Base-by-base conservation (phyloP, 2,888 invertebrate species). In the Campoplex capitator region DNA sequence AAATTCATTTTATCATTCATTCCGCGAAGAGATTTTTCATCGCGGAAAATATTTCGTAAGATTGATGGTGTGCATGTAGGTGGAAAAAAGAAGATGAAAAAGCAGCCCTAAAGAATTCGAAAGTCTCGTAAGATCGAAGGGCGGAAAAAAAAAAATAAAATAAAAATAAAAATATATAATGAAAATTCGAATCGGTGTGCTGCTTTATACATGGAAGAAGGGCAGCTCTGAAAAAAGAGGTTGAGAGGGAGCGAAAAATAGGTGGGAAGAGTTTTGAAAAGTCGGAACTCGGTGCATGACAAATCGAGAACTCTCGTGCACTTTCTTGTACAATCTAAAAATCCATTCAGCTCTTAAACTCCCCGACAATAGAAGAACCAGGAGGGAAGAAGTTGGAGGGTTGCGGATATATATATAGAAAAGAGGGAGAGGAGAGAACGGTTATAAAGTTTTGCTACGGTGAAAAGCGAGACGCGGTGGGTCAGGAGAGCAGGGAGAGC, bases 281-380 rank as follows among this genome's bases (percentile, higher is more conserved):
- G 78, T 56, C 75, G 65, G 73, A 70, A 45, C 68, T 70, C 80
- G 84, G 28, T 90, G 89, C 91, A 92, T 92, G 93, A 92, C 92
- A 93, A 93, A 93, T 92, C 92, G 92, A 68, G 76, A 93, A 92
- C 92, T 92, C 90, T 90, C 90, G 28, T 67, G 74, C 68, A 67
- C 42, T 77, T 75, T 45, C 71, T 80, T 90, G 91, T 89, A 92
- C 93, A 94, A 94, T 94, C 93, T 93, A 93, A 94, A 93, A 94
- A 92, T 92, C 94, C 92, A 93, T 94, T 93, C 93, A 92, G 93
- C 93, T 94, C 94, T 94, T 93, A 94, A 94, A 94, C 93, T 93
- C 93, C 93, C 93, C 92, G 92, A 94, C 93, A 94, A 93, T 94
- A 91, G 92, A 56, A 74, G 48, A 75, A 80, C 91, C 51, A 38